Conservation (phyloP, 2,113 vertebrate genomes). For the Zingel zingel region DNA sequence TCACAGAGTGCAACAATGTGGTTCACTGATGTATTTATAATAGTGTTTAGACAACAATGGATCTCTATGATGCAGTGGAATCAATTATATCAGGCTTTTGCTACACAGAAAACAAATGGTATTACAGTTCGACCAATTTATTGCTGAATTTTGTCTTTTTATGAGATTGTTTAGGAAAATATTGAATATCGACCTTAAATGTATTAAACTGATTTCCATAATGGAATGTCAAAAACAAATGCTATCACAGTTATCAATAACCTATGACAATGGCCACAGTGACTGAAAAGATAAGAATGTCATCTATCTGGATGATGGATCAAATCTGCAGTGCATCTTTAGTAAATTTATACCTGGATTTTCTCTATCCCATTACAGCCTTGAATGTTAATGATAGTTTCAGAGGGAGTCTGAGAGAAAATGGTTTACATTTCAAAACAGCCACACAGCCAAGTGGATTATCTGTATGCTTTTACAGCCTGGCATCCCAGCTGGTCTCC, state of each 20-base stretch:
- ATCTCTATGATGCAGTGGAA: not conserved
- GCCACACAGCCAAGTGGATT: slow-evolving; percentile 2
- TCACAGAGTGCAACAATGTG: not conserved
- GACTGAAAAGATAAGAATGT: not conserved
- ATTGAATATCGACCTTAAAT: not conserved
- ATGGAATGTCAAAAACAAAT: not conserved
- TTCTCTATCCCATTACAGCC: not conserved
- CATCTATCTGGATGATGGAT: not conserved
- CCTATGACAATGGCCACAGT: not conserved
- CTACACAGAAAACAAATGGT: not conserved
- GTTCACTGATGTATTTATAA: not conserved
- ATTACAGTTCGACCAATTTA: not conserved
- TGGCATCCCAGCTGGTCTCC: slow-evolving; percentile 24
- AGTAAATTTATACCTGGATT: not conserved
- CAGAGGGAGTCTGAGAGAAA: not conserved
- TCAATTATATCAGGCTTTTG: not conserved
- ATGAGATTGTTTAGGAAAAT: not conserved
- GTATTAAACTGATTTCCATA: not conserved
- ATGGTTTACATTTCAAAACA: slow-evolving; percentile 11
- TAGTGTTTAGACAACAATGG: not conserved
- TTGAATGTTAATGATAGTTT: not conserved
- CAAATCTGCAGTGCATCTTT: not conserved
- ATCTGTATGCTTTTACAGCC: slow-evolving; percentile 19
- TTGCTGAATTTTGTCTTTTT: not conserved
- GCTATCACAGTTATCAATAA: not conserved